Evolutionary conservation across 2,888 invertebrate genomes (phyloP), one percentile per base, ranked within the genome.

Genomic region (Chorisops tibialis): DNA sequence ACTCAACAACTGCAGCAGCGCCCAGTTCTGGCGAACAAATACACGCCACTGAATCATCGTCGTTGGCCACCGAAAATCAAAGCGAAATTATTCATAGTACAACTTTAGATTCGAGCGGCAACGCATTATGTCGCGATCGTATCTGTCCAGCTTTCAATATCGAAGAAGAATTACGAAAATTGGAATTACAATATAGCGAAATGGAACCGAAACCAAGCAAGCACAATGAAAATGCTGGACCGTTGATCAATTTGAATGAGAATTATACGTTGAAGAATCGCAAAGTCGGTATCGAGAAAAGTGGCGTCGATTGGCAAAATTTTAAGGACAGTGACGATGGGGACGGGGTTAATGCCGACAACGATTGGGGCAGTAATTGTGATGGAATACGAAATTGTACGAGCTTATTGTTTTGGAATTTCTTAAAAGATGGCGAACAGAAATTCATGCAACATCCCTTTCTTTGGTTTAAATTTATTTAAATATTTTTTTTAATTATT

Each of bases 311-410:
- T 24, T 69, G 75, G 75, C 69, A 75, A n/a, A 70, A 69, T 58
- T 69, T 73, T 12, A 75, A 72, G 50, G 72, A 75, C 9, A 69
- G 73, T 37, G 74, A 74, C 24, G 72, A 73, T 51, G 73, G 72
- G 59, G 61, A 37, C 9, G 63, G 64, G 14, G 18, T 3, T 16
- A 54, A 65, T 52, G 63, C 56, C 56, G 41, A 37, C 24, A 14
- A 22, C 24, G 45, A 50, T n/a, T n/a, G n/a, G n/a, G n/a, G n/a
- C n/a, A n/a, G n/a, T n/a, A 30, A 30, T 16, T 66, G 63, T 52
- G 61, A 47, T 45, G 67, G 63, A 43, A 59, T 63, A 7, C 60
- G 58, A 43, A 70, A 70, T 62, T 70, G 68, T 43, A 69, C 68
- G 48, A 67, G 66, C 12, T 61, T 70, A 2, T 51, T 69, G 22